A percentile compares a stretch with the other conserved stretches of the same genome.
phyloP scores from a whole-genome alignment of 2,888 invertebrate species.

The Caenorhabditis sp. region DNA sequence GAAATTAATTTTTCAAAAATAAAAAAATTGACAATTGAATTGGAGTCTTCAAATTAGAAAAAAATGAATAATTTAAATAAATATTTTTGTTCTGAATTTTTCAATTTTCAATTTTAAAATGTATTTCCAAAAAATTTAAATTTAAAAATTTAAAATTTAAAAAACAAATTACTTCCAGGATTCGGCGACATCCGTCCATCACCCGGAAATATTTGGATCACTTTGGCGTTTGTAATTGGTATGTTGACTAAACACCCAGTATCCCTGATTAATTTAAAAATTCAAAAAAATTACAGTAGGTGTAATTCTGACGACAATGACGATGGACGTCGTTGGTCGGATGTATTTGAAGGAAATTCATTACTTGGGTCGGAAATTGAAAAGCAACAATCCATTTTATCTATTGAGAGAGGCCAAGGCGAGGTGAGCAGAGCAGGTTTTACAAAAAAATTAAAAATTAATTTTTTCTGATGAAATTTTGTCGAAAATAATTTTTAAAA shows the following conservation, averaged over 20 bases:
- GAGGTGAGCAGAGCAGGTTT: constrained; percentile 50
- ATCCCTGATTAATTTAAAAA: no score
- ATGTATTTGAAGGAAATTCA: constrained; percentile 83
- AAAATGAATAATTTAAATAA: no score
- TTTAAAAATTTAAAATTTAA: constrained; percentile 7
- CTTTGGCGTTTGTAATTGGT: constrained; percentile 67
- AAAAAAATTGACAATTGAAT: no score
- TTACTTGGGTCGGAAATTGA: constrained; percentile 81
- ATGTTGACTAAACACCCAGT: background rate
- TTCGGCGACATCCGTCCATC: constrained; percentile 81
- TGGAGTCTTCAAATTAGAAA: no score
- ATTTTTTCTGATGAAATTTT: no score
- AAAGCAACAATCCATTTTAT: constrained; percentile 82
- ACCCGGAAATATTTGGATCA: constrained; percentile 74
- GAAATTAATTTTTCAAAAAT: no score
- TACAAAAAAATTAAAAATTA: background rate
- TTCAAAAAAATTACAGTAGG: constrained; percentile 72
- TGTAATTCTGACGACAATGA: constrained; percentile 82
- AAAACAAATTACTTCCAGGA: constrained; percentile 66
- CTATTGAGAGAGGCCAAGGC: constrained; percentile 82
- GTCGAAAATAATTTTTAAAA: background rate
- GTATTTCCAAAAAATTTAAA: background rate
- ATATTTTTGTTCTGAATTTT: no score
- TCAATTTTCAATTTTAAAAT: no score
- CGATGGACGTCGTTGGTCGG: constrained; percentile 82